Evolutionary conservation across 1,140 invertebrate species (phyloP).

Genomic region (Solen grandis): DNA sequence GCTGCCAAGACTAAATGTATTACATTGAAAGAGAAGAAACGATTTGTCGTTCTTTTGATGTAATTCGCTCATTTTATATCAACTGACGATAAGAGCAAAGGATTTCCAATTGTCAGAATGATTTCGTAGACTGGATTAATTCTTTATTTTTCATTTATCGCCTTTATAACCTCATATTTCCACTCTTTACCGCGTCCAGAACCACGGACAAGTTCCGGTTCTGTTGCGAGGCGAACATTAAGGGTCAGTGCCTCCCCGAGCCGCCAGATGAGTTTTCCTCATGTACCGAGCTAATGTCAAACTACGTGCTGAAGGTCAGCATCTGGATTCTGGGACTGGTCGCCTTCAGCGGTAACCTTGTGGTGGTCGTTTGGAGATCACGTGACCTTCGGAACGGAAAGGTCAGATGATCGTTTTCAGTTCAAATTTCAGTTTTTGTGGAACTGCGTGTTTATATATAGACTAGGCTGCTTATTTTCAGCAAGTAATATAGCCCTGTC

Average conservation of each 20-base stretch:
- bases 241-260: constrained; percentile 79
- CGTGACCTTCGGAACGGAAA: constrained; percentile 74
- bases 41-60: too few species aligned
- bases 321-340: constrained; percentile 87
- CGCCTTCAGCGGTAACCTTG: constrained; percentile 84
- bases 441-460: too few species aligned
- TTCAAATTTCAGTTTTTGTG: background rate
- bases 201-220: constrained; percentile 83
- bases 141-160: too few species aligned
- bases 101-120: too few species aligned
- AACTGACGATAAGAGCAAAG: too few species aligned
- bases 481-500: too few species aligned
- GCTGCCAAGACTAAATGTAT: too few species aligned
- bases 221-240: constrained; percentile 82
- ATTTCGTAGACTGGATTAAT: too few species aligned
- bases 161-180: too few species aligned
- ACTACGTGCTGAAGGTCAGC: constrained; percentile 82
- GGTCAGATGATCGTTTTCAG: constrained; percentile 57
- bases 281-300: constrained; percentile 84
- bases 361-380: constrained; percentile 85
- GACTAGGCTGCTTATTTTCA: too few species aligned
- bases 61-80: too few species aligned
- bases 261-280: constrained; percentile 84
- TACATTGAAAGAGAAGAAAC: too few species aligned
- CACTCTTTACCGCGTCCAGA: constrained; percentile 63